Conservation (phyloP, 2,888 invertebrate genomes). For the Drosophila putrida region DNA sequence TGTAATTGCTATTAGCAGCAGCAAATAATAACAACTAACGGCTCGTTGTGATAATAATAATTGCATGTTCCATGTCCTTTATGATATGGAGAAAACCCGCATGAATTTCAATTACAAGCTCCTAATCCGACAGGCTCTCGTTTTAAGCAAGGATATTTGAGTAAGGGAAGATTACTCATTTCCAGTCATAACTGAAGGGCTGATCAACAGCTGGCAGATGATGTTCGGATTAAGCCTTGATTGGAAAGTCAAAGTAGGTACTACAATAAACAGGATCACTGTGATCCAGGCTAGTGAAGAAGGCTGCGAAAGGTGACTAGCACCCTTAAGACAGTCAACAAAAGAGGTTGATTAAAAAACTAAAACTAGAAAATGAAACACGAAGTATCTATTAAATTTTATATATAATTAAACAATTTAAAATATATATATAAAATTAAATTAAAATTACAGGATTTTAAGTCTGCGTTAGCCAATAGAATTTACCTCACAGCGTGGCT, state of each 20-base stretch:
- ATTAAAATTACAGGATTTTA: no score
- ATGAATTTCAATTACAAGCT: conserved; percentile 18
- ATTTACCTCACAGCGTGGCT: no score
- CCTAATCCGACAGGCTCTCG: conserved; percentile 4
- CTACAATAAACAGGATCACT: not conserved
- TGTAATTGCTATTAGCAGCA: conserved; percentile 47
- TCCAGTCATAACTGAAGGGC: not conserved
- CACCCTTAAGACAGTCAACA: no score
- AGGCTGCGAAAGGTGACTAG: no score
- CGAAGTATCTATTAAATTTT: no score
- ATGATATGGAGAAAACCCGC: not conserved
- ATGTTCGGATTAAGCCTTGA: not conserved
- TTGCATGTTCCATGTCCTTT: conserved; percentile 7
- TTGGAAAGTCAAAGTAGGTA: not conserved
- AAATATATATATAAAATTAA: no score
- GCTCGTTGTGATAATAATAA: conserved; percentile 25
- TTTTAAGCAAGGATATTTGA: not conserved
- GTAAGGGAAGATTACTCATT: not conserved
- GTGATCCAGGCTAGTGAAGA: no score
- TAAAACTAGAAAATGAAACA: no score
- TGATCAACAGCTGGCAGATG: not conserved
- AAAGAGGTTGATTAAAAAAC: no score
- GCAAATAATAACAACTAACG: conserved; percentile 44
- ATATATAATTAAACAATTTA: no score
- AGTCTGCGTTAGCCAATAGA: no score